Conservation (phyloP, 2,888 invertebrate genomes). For the Vesta saturnalis region DNA sequence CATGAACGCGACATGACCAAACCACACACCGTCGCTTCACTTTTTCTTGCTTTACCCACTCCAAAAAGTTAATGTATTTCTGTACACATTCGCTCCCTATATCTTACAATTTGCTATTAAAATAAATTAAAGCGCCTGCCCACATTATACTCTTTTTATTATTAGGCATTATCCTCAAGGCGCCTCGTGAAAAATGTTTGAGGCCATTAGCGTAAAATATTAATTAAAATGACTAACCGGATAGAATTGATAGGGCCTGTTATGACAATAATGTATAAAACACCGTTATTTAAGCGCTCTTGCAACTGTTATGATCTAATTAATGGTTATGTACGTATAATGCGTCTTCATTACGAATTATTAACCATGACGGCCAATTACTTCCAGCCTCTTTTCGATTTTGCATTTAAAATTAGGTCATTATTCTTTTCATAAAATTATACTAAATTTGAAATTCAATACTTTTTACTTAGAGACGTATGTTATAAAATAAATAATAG, state of each 20-base stretch:
- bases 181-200: constrained; percentile 17
- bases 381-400: background rate
- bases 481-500: too few species aligned
- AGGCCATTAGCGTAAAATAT: constrained; percentile 32
- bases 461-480: too few species aligned
- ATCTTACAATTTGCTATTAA: constrained; percentile 20
- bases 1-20: constrained; percentile 23
- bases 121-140: constrained; percentile 16
- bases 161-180: constrained; percentile 23
- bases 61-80: constrained; percentile 22
- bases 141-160: constrained; percentile 17
- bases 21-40: background rate
- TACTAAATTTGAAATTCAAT: too few species aligned
- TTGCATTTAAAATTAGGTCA: background rate
- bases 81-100: constrained; percentile 13
- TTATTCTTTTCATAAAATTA: background rate
- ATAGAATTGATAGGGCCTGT: background rate
- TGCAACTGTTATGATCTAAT: constrained; percentile 6
- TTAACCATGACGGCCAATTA: background rate
- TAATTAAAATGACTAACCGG: constrained; percentile 24
- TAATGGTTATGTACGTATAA: background rate
- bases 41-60: constrained; percentile 15
- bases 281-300: background rate
- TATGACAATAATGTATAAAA: background rate
- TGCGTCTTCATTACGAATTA: background rate